Evolutionary conservation across 1,140 invertebrate species (phyloP).

Genomic region (Euschistus heros): DNA sequence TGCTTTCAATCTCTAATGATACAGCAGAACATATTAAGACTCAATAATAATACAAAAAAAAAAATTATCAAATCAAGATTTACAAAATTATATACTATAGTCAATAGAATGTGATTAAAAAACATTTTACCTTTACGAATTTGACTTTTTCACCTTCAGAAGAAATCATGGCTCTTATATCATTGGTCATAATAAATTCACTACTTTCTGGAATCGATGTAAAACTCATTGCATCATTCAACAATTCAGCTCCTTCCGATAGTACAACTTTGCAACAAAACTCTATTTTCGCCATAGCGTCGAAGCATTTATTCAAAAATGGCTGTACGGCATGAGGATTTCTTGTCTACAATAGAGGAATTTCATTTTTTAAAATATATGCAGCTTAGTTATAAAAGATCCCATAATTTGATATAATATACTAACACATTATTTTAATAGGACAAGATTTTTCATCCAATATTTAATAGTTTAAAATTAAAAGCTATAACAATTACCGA

Average conservation of each 20-base stretch:
- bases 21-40: too few species aligned
- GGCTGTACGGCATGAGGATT: constrained; percentile 80
- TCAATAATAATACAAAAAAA: constrained; percentile 23
- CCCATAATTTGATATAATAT: too few species aligned
- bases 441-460: too few species aligned
- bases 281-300: constrained; percentile 52
- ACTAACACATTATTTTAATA: too few species aligned
- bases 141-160: constrained; percentile 70
- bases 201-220: background rate
- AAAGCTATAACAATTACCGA: too few species aligned
- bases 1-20: constrained; percentile 62
- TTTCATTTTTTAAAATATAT: background rate
- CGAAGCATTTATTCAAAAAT: constrained; percentile 81
- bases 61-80: background rate
- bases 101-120: background rate
- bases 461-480: too few species aligned
- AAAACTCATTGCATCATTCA: background rate
- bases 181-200: constrained; percentile 42
- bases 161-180: constrained; percentile 76
- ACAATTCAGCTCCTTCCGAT: constrained; percentile 2
- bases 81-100: background rate
- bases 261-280: constrained; percentile 28
- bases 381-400: too few species aligned
- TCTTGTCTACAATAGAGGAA: constrained; percentile 46
- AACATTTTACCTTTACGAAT: constrained; percentile 49